Base-by-base conservation (phyloP, 2,888 invertebrate genomes). In the Cremastinae sp. region DNA sequence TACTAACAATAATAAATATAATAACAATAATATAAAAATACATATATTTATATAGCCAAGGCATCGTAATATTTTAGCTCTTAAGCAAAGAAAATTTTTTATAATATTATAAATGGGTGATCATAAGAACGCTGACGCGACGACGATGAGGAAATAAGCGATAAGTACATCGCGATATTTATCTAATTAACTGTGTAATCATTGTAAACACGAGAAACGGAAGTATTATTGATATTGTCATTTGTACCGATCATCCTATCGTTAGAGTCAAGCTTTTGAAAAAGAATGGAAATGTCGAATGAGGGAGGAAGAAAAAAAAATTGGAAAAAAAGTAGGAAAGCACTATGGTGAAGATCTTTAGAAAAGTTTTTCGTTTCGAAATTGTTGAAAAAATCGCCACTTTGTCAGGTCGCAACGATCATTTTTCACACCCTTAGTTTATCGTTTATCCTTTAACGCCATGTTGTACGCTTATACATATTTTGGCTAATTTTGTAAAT, bases 81-180 rank as follows among this genome's bases (percentile, higher is more conserved):
- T 82, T 88, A 88, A 88, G 85, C 84, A 88, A 89, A 88, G 87
- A 88, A 87, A 88, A 89, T 86, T 86, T 86, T 86, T 86, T 86
- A 86, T 86, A 86, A 80, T 83, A 85, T 70, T 78, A 80, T 78
- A 78, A 73, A 74, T 71, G 53, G 75, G 54, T 69, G 66, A 72
- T 64, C 64, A n/a, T n/a, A n/a, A 74, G 74, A 82, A 83, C 79
- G 82, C 79, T 77, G 72, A n/a, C n/a, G n/a, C n/a, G 45, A 70
- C 54, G 75, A 82, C 77, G 83, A n/a, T n/a, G n/a, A n/a, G n/a
- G n/a, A n/a, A n/a, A n/a, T n/a, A n/a, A n/a, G n/a, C n/a, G 83
- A 83, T 83, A 81, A 82, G 81, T 82, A 76, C 61, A 72, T 75
- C 75, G 68, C 78, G 74, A 86, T 87, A 86, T 86, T 86, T 85